Evolutionary conservation across 2,113 vertebrate species (phyloP), one percentile per base, ranked within the genome.

Genomic region (Brachirus orientalis): DNA sequence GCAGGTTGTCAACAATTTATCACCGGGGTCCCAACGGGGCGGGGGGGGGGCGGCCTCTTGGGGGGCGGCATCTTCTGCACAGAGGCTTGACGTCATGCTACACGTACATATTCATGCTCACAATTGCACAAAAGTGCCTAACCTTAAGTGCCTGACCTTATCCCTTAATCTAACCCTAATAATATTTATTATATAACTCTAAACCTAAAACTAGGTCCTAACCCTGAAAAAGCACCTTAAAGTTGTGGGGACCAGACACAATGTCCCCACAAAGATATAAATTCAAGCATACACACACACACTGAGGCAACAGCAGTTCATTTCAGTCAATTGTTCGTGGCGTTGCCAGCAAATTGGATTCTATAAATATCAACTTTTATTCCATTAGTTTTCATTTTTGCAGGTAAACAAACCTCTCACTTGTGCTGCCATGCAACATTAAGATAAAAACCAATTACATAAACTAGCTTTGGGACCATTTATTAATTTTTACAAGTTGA

Each of bases 1-100:
- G 88, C 82, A 76, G 67, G 83, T 80, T 91, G 90, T 92, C 91
- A 90, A 90, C 90, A 88, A 82, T 85, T 82, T 84, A 86, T 88
- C 85, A 84, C 81, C 2, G 36, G 6, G 74, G 69, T 68, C 72
- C 71, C 61, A 7, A n/a, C n/a, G n/a, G n/a, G n/a, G n/a, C n/a
- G 4, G 63, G 74, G 69, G 54, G 44, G 22, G 76, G 13, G 28
- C 66, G 56, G 67, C 59, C 19, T 20, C 28, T 28, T 58, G 48
- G 10, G 22, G 76, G 13, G 28, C 66, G 56, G 67, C 59, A 17
- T 20, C 28, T 28, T 58, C n/a, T n/a, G n/a, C n/a, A n/a, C n/a
- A n/a, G n/a, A n/a, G n/a, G n/a, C n/a, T n/a, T n/a, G n/a, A n/a
- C n/a, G n/a, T n/a, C n/a, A n/a, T n/a, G 48, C 10, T 47, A 56